Evolutionary conservation across 1,140 invertebrate species (phyloP), one percentile per base, ranked within the genome.

Genomic region (Whitmania pigra): DNA sequence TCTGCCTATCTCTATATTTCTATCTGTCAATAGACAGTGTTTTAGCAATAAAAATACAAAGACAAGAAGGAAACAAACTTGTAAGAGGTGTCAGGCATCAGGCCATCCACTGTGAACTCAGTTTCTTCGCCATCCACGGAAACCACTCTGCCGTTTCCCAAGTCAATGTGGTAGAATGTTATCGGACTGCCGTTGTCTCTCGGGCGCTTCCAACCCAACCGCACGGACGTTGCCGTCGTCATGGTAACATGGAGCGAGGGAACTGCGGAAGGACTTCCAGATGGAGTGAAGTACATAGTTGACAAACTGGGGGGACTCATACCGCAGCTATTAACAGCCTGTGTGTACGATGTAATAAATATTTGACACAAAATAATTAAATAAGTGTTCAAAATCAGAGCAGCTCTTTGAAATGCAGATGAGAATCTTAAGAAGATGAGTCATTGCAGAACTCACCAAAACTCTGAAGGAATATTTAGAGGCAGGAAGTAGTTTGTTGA

Each of bases 381-480:
- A 36, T 36, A 36, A 3, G 6, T n/a, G 6, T 36, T 36, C 31
- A 36, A 36, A 36, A 36, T 3, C 6, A 36, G 31, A 36, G 31
- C 6, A 36, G 31, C 6, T 36, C 31, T 36, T 6, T 36, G 6
- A 2, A 36, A 36, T 6, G 31, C 31, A 36, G 2, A 6, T 6
- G 31, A 36, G 31, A 36, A 36, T 36, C 31, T 36, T 36, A 36
- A 2, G 31, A 36, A 6, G 31, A 36, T 6, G 31, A 36, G 6
- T 36, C 31, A 36, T 36, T 6, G 6, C 31, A 36, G 25, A 67
- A 53, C 43, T 78, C 78, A 86, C 86, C 80, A 85, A 84, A 68
- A 92, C 86, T 77, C 88, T 85, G 79, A 93, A 91, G 76, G 86
- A 87, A 81, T 92, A 93, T 17, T 86, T 82, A 25, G 88, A 88